phyloP scores from a whole-genome alignment of 1,140 invertebrate genomes.

The Pinna nobilis region DNA sequence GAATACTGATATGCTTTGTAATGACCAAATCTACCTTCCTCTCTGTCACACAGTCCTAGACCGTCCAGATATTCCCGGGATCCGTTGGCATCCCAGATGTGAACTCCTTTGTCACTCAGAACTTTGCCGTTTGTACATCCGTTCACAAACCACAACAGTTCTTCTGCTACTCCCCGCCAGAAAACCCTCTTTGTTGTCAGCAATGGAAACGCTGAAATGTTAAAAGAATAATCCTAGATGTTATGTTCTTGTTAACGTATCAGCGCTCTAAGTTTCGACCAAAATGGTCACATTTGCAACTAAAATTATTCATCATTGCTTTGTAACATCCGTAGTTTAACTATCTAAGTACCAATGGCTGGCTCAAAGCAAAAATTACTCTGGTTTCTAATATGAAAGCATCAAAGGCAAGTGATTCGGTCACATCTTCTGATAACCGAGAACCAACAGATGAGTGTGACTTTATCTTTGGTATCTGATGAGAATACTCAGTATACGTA shows the following conservation, averaged over 20 bases:
- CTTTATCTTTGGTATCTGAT: background rate
- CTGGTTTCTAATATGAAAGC: background rate
- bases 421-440: too few species aligned
- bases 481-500: background rate
- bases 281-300: too few species aligned
- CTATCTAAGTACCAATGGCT: too few species aligned
- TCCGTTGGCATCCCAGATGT: slow-evolving; percentile 99
- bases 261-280: too few species aligned
- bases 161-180: slow-evolving; percentile 94
- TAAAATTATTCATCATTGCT: background rate
- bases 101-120: slow-evolving; percentile 88
- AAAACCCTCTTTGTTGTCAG: slow-evolving; percentile 98
- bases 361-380: background rate
- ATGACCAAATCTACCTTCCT: slow-evolving; percentile 82
- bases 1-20: too few species aligned
- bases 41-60: slow-evolving; percentile 88
- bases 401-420: too few species aligned
- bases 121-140: slow-evolving; percentile 95
- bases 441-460: too few species aligned
- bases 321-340: too few species aligned
- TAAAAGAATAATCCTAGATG: background rate
- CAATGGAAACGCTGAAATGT: slow-evolving; percentile 83
- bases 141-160: slow-evolving; percentile 91
- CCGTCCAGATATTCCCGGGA: slow-evolving; percentile 92
- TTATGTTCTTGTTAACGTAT: too few species aligned